These are phyloP conservation scores for Microcebus jonahi DNA, from an alignment of 2,113 vertebrate species.

Conservation along the genomic window DNA sequence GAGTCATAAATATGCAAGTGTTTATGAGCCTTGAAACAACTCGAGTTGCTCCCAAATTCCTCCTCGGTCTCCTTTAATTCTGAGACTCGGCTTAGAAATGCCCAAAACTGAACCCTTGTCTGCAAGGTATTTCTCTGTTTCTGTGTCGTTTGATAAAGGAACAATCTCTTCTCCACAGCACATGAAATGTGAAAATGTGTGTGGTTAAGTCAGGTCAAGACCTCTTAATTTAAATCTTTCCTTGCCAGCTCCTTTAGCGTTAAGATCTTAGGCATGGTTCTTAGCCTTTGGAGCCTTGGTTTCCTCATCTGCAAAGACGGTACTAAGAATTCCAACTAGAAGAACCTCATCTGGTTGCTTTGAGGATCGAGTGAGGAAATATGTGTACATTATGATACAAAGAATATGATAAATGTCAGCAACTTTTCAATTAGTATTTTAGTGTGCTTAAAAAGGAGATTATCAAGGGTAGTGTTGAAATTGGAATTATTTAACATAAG, in stretches of 20 bases:
- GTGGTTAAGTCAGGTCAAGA: too few relatives aligned
- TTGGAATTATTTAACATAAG: accelerated
- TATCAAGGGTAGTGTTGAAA: accelerated
- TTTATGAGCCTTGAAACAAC: accelerated
- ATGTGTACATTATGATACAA: too few relatives aligned
- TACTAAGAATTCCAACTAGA: neutral
- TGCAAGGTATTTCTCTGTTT: neutral
- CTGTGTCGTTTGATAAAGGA: neutral
- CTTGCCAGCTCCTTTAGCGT: too few relatives aligned
- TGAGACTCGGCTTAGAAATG: neutral
- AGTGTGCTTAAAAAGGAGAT: neutral
- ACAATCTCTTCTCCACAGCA: neutral
- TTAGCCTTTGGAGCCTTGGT: neutral
- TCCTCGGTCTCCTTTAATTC: neutral
- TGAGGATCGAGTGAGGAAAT: neutral
- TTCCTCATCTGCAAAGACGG: neutral
- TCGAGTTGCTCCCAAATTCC: neutral
- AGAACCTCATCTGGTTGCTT: neutral
- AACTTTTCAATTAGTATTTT: too few relatives aligned
- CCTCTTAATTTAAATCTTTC: neutral
- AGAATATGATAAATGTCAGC: too few relatives aligned
- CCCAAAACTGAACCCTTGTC: neutral
- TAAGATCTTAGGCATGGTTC: accelerated
- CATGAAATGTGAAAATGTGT: accelerated
- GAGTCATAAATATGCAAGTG: neutral